Percentiles rank a stretch among this genome's conserved stretches.
phyloP scores from a whole-genome alignment of 2,113 vertebrate genomes.

The Dasyornis broadbenti region DNA sequence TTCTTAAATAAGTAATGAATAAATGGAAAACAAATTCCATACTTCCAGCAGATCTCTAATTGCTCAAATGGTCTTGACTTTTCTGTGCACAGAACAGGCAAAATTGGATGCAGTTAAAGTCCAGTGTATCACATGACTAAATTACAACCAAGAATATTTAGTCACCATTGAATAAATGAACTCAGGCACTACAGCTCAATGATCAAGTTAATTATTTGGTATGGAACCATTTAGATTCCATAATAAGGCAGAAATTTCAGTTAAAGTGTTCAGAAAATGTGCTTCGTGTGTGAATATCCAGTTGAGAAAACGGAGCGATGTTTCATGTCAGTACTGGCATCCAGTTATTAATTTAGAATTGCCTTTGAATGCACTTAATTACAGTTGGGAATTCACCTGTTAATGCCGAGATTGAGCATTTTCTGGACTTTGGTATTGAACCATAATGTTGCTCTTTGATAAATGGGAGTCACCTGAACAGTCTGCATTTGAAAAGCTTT shows the following conservation, averaged over 20 bases:
- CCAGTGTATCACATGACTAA: background rate
- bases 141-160: background rate
- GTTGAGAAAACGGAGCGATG: background rate
- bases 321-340: background rate
- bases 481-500: slow-evolving; percentile 78
- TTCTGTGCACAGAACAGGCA: background rate
- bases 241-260: background rate
- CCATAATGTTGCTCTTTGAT: background rate
- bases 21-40: background rate
- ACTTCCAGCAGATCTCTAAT: background rate
- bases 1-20: background rate
- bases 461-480: slow-evolving; percentile 28
- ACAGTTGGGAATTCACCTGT: background rate
- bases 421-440: background rate
- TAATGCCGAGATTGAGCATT: background rate
- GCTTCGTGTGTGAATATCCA: background rate
- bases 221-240: background rate
- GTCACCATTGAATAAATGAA: background rate
- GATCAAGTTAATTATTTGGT: background rate
- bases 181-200: background rate
- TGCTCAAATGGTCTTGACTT: background rate
- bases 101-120: background rate
- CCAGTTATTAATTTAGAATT: background rate
- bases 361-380: background rate
- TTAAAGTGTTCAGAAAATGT: background rate